Base-by-base conservation (phyloP, 2,797 vertebrate genomes). In the Pseudomugil gertrudae region DNA sequence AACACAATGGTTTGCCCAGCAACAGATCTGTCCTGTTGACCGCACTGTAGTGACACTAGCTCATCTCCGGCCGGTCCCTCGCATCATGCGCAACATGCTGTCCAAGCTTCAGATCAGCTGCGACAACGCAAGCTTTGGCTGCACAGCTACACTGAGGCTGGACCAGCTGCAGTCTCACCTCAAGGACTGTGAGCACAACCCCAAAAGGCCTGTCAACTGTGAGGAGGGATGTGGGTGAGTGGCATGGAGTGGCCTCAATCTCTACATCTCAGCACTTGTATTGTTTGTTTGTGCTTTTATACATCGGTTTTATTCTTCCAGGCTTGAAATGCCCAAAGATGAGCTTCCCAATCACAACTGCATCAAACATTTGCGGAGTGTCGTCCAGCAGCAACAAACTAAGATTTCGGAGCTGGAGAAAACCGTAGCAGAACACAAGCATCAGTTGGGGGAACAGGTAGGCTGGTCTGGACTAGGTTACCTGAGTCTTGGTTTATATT, bases 71-170 rank as follows among this genome's bases (percentile, higher is more conserved):
- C 98, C 98, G 0, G 98, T 99, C 53, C 98, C 98, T 47, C 96
- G 98, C 76, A 99, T 99, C 94, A 99, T 99, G 98, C 95, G 98
- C 61, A 99, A 99, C 89, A 99, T 99, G 98, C 94, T 99, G 56
- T 99, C 97, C 48, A 99, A 99, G 90, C 95, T 99, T 62, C 97
- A 98, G 92, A 98, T 99, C 84, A 95, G 93, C 62, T 99, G 98
- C 13, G 98, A 99, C 91, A 99, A 99, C 78, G 95, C 96, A 0
- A 93, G 94, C 8, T 99, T 98, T 43, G 97, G 98, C 90, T 99
- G 98, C 72, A 95, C 94, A 1, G 97, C 97, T 2, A 94, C 97
- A 0, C 94, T 99, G 76, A 94, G 98, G 4, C 95, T 99, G 3
- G 97, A 99, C 91, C 98, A 97, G 94, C 96, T 99, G 62, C 96